Evolutionary conservation across 2,888 invertebrate species (phyloP).

Genomic region (Agapostemon virescens): DNA sequence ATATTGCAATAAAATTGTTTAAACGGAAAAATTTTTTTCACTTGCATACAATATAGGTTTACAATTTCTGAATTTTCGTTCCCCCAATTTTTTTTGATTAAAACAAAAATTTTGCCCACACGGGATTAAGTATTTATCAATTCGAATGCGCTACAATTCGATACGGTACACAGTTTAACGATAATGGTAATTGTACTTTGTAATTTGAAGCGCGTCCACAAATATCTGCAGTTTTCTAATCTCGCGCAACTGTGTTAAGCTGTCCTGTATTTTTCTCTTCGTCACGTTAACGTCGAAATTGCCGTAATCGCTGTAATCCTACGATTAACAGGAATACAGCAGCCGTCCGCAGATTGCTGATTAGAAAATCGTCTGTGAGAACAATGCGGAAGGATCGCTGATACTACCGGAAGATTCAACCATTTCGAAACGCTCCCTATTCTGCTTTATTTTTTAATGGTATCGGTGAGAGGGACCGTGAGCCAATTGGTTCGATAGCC

Average conservation of each 20-base stretch:
- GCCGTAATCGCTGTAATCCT: not conserved
- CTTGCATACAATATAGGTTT: too few species aligned
- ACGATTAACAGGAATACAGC: not conserved
- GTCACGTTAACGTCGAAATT: not conserved
- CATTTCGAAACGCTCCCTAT: constrained; percentile 21
- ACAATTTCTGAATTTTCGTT: too few species aligned
- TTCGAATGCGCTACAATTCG: not conserved
- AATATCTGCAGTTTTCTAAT: not conserved
- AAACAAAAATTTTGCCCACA: too few species aligned
- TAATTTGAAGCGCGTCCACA: not conserved
- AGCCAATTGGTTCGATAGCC: constrained; percentile 65
- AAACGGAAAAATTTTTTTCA: too few species aligned
- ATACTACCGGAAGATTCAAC: constrained; percentile 13
- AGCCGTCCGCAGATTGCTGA: not conserved
- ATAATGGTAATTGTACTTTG: not conserved
- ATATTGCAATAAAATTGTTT: too few species aligned
- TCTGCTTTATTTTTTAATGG: constrained; percentile 43
- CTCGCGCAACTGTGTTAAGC: not conserved
- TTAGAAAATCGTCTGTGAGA: not conserved
- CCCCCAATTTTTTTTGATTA: too few species aligned
- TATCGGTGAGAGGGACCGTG: constrained; percentile 21
- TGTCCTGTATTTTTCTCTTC: not conserved
- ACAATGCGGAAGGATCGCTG: not conserved
- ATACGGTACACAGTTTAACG: not conserved
- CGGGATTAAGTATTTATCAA: too few species aligned